Evolutionary conservation across 2,888 invertebrate species (phyloP), one percentile per base, ranked within the genome.

Genomic region (Hydraecia micacea): DNA sequence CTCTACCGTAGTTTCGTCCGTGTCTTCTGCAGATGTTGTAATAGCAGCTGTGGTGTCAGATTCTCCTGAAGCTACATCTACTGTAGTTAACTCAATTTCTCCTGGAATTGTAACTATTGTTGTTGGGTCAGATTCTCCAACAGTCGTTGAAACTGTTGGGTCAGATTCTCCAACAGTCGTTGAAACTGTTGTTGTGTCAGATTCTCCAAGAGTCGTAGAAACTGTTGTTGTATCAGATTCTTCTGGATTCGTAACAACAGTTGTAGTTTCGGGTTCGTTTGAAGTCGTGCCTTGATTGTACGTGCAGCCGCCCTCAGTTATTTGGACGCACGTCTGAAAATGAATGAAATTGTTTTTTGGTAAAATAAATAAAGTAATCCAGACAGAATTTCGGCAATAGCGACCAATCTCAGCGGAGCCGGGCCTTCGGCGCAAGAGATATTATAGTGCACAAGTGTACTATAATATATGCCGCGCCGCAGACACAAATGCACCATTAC

Each of bases 241-340:
- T 25, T n/a, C n/a, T n/a, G 6, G 3, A 39, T 3, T 73, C 0
- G 52, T 18, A 32, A 0, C 0, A 1, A 1, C 32, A 32, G 72
- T 46, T 0, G 65, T 32, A 18, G 63, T 5, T 1, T 66, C 73
- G 5, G 46, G 11, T 36, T 60, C 28, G n/a, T n/a, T n/a, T n/a
- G n/a, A n/a, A 32, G 86, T 75, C 18, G 78, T 65, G 8, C 66
- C 49, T 52, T 71, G 32, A 49, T 78, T 77, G 2, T 85, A 66
- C 2, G 88, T 84, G 21, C 88, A 88, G 2, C 88, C 88, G 0
- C 88, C 88, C 21, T 87, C 88, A 5, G 77, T 67, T 49, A 88
- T 88, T 4, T 11, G 15, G 0, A 83, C 68, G 52, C 88, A 87
- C 0, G 32, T 15, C 87, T 87, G 36, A 63, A 63, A 63, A 36